Percentiles rank a stretch among this genome's conserved stretches.
phyloP scores from a whole-genome alignment of 2,113 vertebrate genomes.

The Lepisosteus osseus region DNA sequence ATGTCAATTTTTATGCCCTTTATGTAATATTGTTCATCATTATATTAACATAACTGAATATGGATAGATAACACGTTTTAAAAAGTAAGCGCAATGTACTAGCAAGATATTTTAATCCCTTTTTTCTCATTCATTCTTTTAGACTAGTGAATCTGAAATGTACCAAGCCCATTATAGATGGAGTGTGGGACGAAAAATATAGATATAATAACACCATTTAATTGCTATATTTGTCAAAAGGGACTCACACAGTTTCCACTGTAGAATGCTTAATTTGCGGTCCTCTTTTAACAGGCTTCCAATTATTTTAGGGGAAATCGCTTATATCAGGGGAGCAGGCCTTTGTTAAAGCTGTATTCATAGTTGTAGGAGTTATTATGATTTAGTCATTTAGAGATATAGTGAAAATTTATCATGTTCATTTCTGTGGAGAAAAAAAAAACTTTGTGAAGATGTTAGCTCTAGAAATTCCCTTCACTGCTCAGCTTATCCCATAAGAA shows the following conservation, averaged over 20 bases:
- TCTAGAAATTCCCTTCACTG: too few species aligned
- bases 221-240: conserved; percentile 63
- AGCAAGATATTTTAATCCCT: conserved; percentile 64
- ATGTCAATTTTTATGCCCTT: conserved; percentile 65
- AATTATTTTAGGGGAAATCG: too few species aligned
- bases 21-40: conserved; percentile 81
- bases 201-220: conserved; percentile 65
- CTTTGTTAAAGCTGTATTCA: too few species aligned
- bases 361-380: too few species aligned
- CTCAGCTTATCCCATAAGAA: too few species aligned
- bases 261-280: too few species aligned
- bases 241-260: background rate
- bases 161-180: conserved; percentile 48
- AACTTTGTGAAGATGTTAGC: too few species aligned
- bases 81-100: conserved; percentile 69
- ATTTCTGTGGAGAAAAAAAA: too few species aligned
- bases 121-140: conserved; percentile 52
- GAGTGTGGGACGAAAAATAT: conserved; percentile 47
- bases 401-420: too few species aligned
- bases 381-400: too few species aligned
- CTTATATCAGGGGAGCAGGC: too few species aligned
- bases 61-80: conserved; percentile 69
- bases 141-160: conserved; percentile 53
- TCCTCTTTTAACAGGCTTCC: too few species aligned
- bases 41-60: conserved; percentile 81